Evolutionary conservation across 2,797 vertebrate genomes (phyloP).

Genomic region (Hippoglossus hippoglossus): DNA sequence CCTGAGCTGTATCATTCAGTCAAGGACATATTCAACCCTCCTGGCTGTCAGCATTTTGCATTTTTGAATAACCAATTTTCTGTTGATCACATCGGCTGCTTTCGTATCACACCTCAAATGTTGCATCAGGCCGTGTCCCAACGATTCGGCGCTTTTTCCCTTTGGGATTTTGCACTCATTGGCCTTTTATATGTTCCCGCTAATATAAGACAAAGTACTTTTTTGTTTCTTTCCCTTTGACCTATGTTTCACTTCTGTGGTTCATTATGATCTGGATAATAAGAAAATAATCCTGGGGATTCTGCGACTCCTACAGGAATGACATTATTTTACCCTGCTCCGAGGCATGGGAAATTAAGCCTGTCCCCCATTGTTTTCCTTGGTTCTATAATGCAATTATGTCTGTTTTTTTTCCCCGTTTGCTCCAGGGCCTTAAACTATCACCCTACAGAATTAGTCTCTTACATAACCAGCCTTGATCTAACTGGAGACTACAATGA

Average conservation of each 20-base stretch:
- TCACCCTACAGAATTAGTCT: constrained; percentile 46
- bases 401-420: constrained; percentile 24
- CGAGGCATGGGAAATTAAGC: constrained; percentile 65
- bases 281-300: constrained; percentile 65
- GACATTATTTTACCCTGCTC: constrained; percentile 60
- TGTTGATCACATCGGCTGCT: constrained; percentile 14
- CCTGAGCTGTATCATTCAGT: neutral
- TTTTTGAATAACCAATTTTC: constrained; percentile 16
- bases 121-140: neutral
- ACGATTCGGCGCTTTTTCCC: neutral
- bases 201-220: constrained; percentile 3
- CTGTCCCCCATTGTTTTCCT: constrained; percentile 58
- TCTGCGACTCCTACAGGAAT: constrained; percentile 61
- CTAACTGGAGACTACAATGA: constrained; percentile 30
- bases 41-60: constrained; percentile 6
- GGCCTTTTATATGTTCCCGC: constrained; percentile 9
- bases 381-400: constrained; percentile 63
- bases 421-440: constrained; percentile 47
- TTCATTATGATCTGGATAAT: constrained; percentile 61
- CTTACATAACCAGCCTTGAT: constrained; percentile 38
- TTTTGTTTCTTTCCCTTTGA: constrained; percentile 51
- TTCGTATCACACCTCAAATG: constrained; percentile 2
- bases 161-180: constrained; percentile 11
- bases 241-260: constrained; percentile 54
- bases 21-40: constrained; percentile 25